phyloP scores from a whole-genome alignment of 2,797 vertebrate genomes.

The Peromyscus nudipes region DNA sequence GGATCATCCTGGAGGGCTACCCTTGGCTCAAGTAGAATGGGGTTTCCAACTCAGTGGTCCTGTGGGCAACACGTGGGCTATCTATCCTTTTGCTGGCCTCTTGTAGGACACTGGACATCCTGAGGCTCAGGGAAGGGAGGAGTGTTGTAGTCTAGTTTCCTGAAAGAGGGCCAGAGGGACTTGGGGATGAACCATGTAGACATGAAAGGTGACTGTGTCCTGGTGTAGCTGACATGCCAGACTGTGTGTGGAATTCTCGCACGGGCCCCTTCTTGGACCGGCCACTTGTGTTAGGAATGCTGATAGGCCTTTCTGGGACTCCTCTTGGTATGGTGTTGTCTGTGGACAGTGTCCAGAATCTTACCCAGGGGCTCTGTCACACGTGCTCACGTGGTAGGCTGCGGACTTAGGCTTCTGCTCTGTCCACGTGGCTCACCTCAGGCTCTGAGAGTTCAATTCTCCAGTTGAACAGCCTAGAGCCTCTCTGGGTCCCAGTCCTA shows the following conservation, averaged over 20 bases:
- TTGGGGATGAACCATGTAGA: accelerated
- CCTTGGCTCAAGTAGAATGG: neutral
- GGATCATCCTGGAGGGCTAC: neutral
- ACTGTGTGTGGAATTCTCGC: neutral
- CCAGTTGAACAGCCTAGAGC: neutral
- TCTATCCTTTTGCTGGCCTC: accelerated
- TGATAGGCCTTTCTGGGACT: neutral
- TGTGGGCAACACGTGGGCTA: neutral
- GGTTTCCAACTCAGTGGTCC: neutral
- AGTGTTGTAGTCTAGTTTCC: neutral
- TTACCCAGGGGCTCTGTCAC: accelerated
- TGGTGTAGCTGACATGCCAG: neutral
- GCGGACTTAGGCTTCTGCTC: neutral
- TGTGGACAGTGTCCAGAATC: neutral
- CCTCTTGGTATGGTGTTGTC: neutral
- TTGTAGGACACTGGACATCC: accelerated
- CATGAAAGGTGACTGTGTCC: neutral
- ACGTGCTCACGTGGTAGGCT: neutral
- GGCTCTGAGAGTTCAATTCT: neutral
- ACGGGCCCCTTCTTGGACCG: neutral
- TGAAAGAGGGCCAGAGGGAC: neutral
- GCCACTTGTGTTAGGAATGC: neutral
- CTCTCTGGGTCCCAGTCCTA: accelerated
- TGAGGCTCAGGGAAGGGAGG: neutral
- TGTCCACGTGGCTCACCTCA: neutral